Percentiles rank a stretch among this genome's conserved stretches.
phyloP scores from a whole-genome alignment of 2,113 vertebrate species.

The Pomatorhinus ruficollis region DNA sequence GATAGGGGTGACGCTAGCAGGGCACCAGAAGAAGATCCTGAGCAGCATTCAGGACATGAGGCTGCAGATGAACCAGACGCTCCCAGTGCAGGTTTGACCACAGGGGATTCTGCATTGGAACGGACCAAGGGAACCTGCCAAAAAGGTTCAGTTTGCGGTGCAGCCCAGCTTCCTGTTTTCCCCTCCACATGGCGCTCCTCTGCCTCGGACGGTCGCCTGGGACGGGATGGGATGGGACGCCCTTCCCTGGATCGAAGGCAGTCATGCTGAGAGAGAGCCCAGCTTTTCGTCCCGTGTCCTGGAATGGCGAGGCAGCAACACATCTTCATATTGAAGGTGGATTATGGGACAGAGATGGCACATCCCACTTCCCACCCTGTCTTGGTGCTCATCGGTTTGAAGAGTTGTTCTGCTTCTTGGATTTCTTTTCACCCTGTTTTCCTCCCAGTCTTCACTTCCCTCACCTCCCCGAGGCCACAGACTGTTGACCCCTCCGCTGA shows the following conservation, averaged over 20 bases:
- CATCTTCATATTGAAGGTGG: slow-evolving; percentile 99
- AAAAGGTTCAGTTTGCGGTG: slow-evolving; percentile 85
- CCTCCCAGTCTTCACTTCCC: slow-evolving; percentile 35
- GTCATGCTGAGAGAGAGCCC: slow-evolving; percentile 64
- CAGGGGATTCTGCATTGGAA: slow-evolving; percentile 60
- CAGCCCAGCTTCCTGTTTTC: slow-evolving; percentile 78
- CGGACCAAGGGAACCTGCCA: slow-evolving; percentile 73
- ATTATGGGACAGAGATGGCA: slow-evolving; percentile 80
- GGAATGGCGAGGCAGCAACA: slow-evolving; percentile 73
- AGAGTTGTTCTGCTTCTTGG: slow-evolving; percentile 70
- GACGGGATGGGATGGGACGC: slow-evolving; percentile 61
- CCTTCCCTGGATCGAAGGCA: slow-evolving; percentile 70
- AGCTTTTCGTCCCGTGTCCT: slow-evolving; percentile 43
- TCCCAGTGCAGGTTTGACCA: slow-evolving; percentile 97
- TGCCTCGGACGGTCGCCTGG: slow-evolving; percentile 70
- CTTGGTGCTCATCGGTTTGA: slow-evolving; percentile 51
- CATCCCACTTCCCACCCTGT: slow-evolving; percentile 57
- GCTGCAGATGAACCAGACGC: slow-evolving; percentile 99
- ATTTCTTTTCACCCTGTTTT: slow-evolving; percentile 69
- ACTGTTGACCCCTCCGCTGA: slow-evolving; percentile 26
- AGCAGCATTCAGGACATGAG: slow-evolving; percentile 99
- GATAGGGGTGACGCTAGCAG: slow-evolving; percentile 97
- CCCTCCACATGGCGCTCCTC: slow-evolving; percentile 72
- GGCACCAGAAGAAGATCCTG: slow-evolving; percentile 99
- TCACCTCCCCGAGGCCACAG: slow-evolving; percentile 51